A percentile compares a stretch with the other conserved stretches of the same genome.
These are phyloP conservation scores for Entomyzon cyanotis DNA, from an alignment of 2,113 vertebrate species.

Conservation along the genomic window DNA sequence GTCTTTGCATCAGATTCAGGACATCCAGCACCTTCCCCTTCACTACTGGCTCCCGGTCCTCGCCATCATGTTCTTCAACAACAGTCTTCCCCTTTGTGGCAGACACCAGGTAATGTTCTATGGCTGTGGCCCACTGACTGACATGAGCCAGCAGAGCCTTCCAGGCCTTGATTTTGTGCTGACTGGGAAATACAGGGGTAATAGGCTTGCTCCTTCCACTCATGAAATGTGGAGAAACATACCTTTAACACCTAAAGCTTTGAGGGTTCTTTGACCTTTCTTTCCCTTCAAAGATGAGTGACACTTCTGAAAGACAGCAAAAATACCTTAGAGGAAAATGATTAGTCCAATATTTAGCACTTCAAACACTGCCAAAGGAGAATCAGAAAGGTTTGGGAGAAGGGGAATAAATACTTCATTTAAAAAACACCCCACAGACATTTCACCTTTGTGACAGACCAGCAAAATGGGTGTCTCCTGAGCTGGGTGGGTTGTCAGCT, in stretches of 20 bases:
- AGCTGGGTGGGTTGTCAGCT: background rate
- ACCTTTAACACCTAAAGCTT: background rate
- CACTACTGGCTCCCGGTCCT: constrained; percentile 83
- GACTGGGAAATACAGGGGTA: background rate
- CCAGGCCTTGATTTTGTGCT: background rate
- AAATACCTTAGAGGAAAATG: background rate
- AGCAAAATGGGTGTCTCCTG: background rate
- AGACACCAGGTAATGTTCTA: constrained; percentile 75
- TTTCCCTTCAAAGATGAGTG: background rate
- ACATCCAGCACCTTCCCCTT: constrained; percentile 71
- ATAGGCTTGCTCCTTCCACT: background rate
- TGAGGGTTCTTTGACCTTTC: background rate
- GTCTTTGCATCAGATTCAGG: constrained; percentile 74
- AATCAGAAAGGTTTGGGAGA: background rate
- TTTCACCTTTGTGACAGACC: background rate
- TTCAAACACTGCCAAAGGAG: background rate
- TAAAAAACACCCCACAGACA: background rate
- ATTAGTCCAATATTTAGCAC: background rate
- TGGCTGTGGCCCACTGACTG: background rate
- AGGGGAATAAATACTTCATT: background rate
- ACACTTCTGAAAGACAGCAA: background rate
- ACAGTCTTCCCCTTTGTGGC: constrained; percentile 82
- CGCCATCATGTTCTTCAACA: constrained; percentile 87
- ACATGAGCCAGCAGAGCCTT: background rate
- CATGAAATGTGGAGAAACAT: background rate